A percentile compares a stretch with the other conserved stretches of the same genome.
Evolutionary conservation across 2,113 vertebrate species (phyloP).

Genomic region (Syngnathoides biaculeatus): DNA sequence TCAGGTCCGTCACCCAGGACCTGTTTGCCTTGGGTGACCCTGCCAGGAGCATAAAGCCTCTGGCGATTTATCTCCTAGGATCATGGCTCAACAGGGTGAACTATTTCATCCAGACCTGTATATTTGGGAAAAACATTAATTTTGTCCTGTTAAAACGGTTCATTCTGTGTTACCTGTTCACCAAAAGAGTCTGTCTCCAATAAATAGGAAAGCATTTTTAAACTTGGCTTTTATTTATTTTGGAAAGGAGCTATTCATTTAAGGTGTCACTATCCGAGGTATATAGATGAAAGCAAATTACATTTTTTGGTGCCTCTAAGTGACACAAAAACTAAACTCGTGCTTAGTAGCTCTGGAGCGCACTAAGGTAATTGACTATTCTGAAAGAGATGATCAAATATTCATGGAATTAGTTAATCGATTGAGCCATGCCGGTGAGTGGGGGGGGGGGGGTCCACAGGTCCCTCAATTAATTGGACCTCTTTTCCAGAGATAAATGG

Average conservation of each 20-base stretch:
- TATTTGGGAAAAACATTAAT: neutral
- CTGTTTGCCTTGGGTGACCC: too few species aligned
- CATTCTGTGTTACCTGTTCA: too few species aligned
- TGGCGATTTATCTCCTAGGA: too few species aligned
- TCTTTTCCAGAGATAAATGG: constrained; percentile 62
- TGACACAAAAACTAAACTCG: neutral
- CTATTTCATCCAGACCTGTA: too few species aligned
- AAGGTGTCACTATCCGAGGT: neutral
- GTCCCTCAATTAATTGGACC: constrained; percentile 67
- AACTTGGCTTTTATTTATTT: neutral
- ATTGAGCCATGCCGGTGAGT: constrained; percentile 67
- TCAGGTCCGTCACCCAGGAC: too few species aligned
- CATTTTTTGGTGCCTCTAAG: neutral
- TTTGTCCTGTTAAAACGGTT: too few species aligned
- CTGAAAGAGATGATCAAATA: constrained; percentile 55
- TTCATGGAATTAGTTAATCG: constrained; percentile 71
- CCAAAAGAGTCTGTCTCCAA: too few species aligned
- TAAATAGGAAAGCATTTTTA: neutral
- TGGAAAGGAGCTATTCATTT: neutral
- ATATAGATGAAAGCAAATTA: neutral
- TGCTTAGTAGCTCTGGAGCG: constrained; percentile 12
- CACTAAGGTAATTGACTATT: constrained; percentile 61
- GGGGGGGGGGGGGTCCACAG: constrained; percentile 39
- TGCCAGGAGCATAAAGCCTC: too few species aligned
- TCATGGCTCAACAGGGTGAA: too few species aligned